Evolutionary conservation across 2,113 vertebrate genomes (phyloP).

Genomic region (Callionymus lyra): DNA sequence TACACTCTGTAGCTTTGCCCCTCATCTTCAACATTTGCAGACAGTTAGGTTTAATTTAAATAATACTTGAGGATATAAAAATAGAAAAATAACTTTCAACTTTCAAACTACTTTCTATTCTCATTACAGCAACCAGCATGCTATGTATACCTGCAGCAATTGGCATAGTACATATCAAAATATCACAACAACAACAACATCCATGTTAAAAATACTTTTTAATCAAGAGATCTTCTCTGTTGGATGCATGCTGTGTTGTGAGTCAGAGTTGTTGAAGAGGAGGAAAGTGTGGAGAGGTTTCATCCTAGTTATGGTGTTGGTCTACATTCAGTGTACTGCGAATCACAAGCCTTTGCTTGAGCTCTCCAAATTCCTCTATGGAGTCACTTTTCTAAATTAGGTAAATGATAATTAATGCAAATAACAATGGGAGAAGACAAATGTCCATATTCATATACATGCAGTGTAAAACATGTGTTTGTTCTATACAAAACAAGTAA

Average conservation of each 20-base stretch:
- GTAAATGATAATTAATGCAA: slow-evolving; percentile 8
- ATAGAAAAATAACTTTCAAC: too few species aligned
- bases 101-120: too few species aligned
- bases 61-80: too few species aligned
- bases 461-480: too few species aligned
- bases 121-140: too few species aligned
- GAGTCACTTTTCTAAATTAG: neutral
- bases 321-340: slow-evolving; percentile 46
- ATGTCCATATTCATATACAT: too few species aligned
- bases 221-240: slow-evolving; percentile 34
- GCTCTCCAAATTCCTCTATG: slow-evolving; percentile 11
- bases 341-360: slow-evolving; percentile 39
- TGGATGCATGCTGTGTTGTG: slow-evolving; percentile 49
- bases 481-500: too few species aligned
- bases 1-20: slow-evolving; percentile 43
- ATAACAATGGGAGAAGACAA: too few species aligned
- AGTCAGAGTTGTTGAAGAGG: slow-evolving; percentile 59
- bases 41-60: slow-evolving; percentile 8
- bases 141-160: neutral
- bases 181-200: slow-evolving; percentile 5
- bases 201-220: slow-evolving; percentile 16
- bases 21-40: slow-evolving; percentile 44
- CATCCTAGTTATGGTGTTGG: slow-evolving; percentile 51
- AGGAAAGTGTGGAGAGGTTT: slow-evolving; percentile 51
- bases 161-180: slow-evolving; percentile 2